A percentile compares a stretch with the other conserved stretches of the same genome.
These are phyloP conservation scores for Hippocampus zosterae DNA, from an alignment of 2,113 vertebrate genomes.

Conservation along the genomic window DNA sequence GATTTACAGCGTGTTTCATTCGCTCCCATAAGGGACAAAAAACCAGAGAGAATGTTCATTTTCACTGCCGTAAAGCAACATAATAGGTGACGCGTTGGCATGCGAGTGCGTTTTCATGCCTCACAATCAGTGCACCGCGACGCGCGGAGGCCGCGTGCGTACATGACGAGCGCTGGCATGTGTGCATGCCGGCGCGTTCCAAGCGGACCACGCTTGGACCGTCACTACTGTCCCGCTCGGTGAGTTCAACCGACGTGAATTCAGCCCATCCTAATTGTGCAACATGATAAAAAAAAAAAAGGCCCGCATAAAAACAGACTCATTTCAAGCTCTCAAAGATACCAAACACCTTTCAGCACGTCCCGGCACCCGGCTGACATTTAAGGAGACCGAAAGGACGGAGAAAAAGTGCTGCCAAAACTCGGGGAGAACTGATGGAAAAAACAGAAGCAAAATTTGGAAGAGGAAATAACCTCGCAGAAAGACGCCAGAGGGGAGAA, in stretches of 20 bases:
- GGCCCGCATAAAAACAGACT: slow-evolving; percentile 39
- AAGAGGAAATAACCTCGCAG: slow-evolving; percentile 15
- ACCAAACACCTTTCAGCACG: slow-evolving; percentile 55
- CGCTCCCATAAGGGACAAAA: slow-evolving; percentile 29
- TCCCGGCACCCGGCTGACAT: slow-evolving; percentile 26
- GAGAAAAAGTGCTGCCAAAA: slow-evolving; percentile 16
- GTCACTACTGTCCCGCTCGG: slow-evolving; percentile 7
- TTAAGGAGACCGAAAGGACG: slow-evolving; percentile 33
- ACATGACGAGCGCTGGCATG: slow-evolving; percentile 3
- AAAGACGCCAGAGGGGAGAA: slow-evolving; percentile 10
- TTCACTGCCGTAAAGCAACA: slow-evolving; percentile 57
- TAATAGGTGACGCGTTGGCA: slow-evolving; percentile 36
- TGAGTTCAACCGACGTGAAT: slow-evolving; percentile 50
- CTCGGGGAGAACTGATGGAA: slow-evolving; percentile 31
- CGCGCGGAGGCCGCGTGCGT: slow-evolving; percentile 2
- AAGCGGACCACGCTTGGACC: slow-evolving; percentile 5
- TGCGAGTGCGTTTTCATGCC: slow-evolving; percentile 26
- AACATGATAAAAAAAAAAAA: slow-evolving; percentile 55
- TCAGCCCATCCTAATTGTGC: slow-evolving; percentile 52
- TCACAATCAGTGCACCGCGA: slow-evolving; percentile 11
- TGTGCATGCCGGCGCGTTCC: slow-evolving; percentile 5
- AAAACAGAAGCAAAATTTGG: slow-evolving; percentile 25
- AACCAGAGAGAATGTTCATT: slow-evolving; percentile 60
- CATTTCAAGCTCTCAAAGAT: slow-evolving; percentile 45
- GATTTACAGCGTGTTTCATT: slow-evolving; percentile 51